Conservation (phyloP, 2,888 invertebrate species). For the Troglohyphantes excavatus region DNA sequence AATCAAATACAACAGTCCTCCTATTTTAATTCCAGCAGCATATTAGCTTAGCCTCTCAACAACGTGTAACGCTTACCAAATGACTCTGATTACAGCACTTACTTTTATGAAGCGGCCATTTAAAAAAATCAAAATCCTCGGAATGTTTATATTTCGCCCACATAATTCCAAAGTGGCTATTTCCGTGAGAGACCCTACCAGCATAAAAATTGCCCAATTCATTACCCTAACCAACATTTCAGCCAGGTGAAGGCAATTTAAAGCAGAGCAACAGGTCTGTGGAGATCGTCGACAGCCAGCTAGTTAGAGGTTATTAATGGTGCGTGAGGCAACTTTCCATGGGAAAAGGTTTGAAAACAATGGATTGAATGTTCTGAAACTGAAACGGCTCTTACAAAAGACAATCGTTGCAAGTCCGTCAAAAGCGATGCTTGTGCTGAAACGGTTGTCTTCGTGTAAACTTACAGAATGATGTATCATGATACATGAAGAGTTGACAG, state of each 20-base stretch:
- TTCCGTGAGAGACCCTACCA: neutral
- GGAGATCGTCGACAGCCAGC: constrained; percentile 12
- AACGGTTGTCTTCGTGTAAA: neutral
- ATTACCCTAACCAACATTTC: constrained; percentile 23
- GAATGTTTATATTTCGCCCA: neutral
- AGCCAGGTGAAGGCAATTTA: neutral
- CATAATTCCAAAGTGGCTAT: neutral
- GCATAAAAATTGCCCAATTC: constrained; percentile 42
- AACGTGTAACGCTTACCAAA: constrained; percentile 31
- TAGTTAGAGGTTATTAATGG: constrained; percentile 34
- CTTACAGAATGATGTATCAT: neutral
- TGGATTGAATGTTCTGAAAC: neutral
- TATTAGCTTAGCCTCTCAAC: neutral
- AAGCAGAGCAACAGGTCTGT: constrained; percentile 3
- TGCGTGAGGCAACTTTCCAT: constrained; percentile 5
- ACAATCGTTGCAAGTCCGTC: neutral
- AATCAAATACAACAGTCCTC: no score
- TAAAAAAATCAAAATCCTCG: neutral
- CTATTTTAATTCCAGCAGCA: neutral
- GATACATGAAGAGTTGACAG: neutral
- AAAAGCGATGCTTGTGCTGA: no score
- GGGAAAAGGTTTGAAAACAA: neutral
- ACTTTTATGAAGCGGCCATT: neutral
- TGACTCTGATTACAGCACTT: constrained; percentile 24
- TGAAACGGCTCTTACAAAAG: neutral